Evolutionary conservation across 2,888 invertebrate species (phyloP), one percentile per base, ranked within the genome.

Genomic region (Elysia crispata): DNA sequence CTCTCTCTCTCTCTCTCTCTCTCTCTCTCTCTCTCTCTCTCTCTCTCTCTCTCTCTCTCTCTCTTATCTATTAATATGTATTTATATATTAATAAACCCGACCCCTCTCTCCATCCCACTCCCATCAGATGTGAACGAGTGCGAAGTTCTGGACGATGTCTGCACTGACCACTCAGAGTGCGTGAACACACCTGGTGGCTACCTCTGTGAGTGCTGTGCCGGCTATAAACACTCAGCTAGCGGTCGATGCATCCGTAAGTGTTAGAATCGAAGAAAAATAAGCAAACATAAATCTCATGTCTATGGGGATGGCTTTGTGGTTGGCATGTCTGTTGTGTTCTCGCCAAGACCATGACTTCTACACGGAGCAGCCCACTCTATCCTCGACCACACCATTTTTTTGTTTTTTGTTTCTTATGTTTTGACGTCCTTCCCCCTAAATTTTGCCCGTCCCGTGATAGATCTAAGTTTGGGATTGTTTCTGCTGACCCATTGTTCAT

Each of bases 71-170:
- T 18, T 60, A 5, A 60, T 15, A 3, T 8, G 5, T 8, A 23
- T 60, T 8, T 60, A 8, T 5, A 8, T 54, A 15, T 54, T 54
- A 54, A 20, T 54, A 54, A 54, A 20, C 54, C 20, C 20, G 20
- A 23, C 23, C 20, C 5, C n/a, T 5, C 60, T 5, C 60, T 8
- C 60, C 18, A 60, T 20, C 28, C 5, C 20, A 54, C n/a, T n/a
- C 20, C 23, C 79, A 80, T 15, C 82, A 89, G 89, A 89, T 81
- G 78, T 86, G 0, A 79, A 89, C 74, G 89, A 89, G 72, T 89
- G 89, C 80, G 77, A 82, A 0, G 82, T 81, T 5, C 69, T 54
- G 6, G 57, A 67, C 20, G 80, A 74, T n/a, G 69, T 80, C 11
- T 90, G 90, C 81, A 83, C 83, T 0, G 82, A 83, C 8, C 83